Conservation (phyloP, 2,797 vertebrate species). For the Pipistrellus pipistrellus region DNA sequence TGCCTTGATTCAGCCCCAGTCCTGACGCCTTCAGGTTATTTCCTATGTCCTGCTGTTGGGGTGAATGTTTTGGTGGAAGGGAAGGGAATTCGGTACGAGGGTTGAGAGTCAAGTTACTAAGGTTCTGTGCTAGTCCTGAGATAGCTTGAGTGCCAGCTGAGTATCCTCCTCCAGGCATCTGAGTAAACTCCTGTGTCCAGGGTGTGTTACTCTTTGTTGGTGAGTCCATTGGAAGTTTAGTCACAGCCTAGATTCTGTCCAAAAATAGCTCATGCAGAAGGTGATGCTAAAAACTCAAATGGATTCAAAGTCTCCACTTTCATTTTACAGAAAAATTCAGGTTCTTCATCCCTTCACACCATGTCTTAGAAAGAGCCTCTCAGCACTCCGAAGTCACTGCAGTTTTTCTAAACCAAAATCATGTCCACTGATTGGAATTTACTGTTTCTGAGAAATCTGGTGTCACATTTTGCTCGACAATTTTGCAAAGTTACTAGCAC, state of each 20-base stretch:
- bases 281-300: not conserved
- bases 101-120: constrained; percentile 12
- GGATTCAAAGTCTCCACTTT: not conserved
- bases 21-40: not conserved
- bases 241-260: not conserved
- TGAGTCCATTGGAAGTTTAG: not conserved
- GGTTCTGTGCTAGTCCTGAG: not conserved
- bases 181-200: not conserved
- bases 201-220: not conserved
- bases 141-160: not conserved
- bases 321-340: not conserved
- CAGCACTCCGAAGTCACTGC: not conserved
- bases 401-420: constrained; percentile 50
- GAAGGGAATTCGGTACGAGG: not conserved
- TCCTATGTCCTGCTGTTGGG: not conserved
- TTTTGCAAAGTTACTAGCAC: not conserved
- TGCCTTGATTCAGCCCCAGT: not conserved
- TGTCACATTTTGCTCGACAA: not conserved
- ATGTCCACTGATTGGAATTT: constrained; percentile 18
- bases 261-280: not conserved
- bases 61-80: not conserved
- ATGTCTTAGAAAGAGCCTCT: not conserved
- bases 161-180: not conserved
- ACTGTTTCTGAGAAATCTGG: constrained; percentile 54
- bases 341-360: not conserved